These are phyloP conservation scores for Thalassaphorura encarpata DNA, from an alignment of 1,140 invertebrate genomes.

Conservation along the genomic window DNA sequence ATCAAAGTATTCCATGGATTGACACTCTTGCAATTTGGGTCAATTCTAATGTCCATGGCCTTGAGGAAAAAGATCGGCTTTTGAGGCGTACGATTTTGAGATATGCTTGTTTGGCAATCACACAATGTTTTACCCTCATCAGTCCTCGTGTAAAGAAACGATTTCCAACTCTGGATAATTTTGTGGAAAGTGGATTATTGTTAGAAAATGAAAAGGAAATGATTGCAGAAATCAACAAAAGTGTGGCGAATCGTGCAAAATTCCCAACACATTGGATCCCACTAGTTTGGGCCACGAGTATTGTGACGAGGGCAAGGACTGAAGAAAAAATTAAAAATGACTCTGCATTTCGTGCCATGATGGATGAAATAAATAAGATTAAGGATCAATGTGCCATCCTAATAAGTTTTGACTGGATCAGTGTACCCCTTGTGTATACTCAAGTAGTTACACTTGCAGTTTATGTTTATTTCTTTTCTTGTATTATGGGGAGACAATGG, in stretches of 20 bases:
- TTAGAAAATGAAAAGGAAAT: slow-evolving; percentile 45
- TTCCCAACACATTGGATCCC: slow-evolving; percentile 51
- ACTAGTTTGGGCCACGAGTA: slow-evolving; percentile 48
- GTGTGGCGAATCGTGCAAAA: no score
- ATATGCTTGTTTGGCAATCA: slow-evolving; percentile 68
- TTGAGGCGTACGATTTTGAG: slow-evolving; percentile 79
- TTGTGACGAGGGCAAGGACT: slow-evolving; percentile 44
- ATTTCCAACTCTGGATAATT: slow-evolving; percentile 77
- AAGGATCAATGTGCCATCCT: background rate
- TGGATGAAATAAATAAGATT: slow-evolving; percentile 39
- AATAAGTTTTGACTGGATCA: slow-evolving; percentile 74
- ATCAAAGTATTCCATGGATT: slow-evolving; percentile 63
- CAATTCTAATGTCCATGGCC: slow-evolving; percentile 24
- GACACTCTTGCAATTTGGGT: slow-evolving; percentile 34
- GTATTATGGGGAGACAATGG: slow-evolving; percentile 70
- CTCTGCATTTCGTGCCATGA: slow-evolving; percentile 44
- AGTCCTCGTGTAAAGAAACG: slow-evolving; percentile 82
- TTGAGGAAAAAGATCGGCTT: slow-evolving; percentile 73
- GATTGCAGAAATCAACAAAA: slow-evolving; percentile 43
- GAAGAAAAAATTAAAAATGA: slow-evolving; percentile 49
- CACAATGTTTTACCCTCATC: slow-evolving; percentile 69
- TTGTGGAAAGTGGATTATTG: slow-evolving; percentile 55
- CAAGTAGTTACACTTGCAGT: slow-evolving; percentile 87
- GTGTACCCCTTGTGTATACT: slow-evolving; percentile 84
- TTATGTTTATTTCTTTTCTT: slow-evolving; percentile 78